Percentiles rank a stretch among this genome's conserved stretches.
Conservation (phyloP, 2,113 vertebrate species). For the Chamaea fasciata region DNA sequence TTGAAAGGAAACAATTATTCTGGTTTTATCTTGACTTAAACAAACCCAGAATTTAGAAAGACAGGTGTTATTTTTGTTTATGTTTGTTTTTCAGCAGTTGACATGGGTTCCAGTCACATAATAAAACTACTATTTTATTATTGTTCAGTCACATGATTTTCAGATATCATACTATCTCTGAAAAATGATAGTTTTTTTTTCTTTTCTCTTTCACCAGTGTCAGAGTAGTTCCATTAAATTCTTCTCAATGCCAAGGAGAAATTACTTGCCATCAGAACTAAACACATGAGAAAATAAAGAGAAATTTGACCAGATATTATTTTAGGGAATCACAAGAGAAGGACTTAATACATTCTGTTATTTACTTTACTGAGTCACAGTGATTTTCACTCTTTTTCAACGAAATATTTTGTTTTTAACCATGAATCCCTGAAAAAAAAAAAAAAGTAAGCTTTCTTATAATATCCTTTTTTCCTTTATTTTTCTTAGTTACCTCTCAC, state of each 20-base stretch:
- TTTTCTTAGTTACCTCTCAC: neutral
- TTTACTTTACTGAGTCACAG: neutral
- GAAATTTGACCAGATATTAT: neutral
- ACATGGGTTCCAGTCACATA: neutral
- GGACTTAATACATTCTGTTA: neutral
- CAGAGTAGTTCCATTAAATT: neutral
- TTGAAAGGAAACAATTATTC: neutral
- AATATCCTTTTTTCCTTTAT: neutral
- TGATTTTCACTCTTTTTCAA: neutral
- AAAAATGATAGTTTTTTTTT: neutral
- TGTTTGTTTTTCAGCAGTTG: neutral
- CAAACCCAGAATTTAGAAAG: neutral
- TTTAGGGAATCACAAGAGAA: neutral
- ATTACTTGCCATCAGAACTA: neutral
- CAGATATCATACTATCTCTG: neutral
- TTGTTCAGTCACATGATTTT: neutral
- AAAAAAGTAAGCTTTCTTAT: neutral
- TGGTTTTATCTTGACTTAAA: neutral
- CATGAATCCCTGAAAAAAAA: neutral
- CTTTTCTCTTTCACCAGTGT: neutral
- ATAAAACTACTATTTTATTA: neutral
- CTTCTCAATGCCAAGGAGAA: neutral
- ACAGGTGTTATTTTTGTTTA: neutral
- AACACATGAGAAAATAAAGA: neutral
- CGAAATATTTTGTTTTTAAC: neutral